Evolutionary conservation across 1,140 invertebrate species (phyloP).

Genomic region (Aethina tumida): DNA sequence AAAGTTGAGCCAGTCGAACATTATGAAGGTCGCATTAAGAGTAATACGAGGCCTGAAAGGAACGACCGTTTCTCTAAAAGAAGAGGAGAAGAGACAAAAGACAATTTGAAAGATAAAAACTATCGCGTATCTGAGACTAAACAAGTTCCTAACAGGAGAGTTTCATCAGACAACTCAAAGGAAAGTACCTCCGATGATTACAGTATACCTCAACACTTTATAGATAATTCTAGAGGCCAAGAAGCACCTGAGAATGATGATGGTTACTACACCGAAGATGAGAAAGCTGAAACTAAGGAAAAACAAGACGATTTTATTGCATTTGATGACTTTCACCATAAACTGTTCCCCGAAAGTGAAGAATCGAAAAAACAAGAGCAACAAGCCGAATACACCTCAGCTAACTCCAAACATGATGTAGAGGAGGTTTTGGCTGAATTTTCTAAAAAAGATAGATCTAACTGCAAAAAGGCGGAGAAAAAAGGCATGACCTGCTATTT

Average conservation of each 20-base stretch:
- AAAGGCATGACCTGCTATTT: slow-evolving; percentile 66
- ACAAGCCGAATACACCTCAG: slow-evolving; percentile 35
- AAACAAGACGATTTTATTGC: slow-evolving; percentile 8
- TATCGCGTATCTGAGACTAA: too few relatives aligned
- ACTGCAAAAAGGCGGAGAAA: slow-evolving; percentile 57
- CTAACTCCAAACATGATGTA: slow-evolving; percentile 49
- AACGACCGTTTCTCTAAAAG: too few relatives aligned
- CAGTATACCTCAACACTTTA: slow-evolving; percentile 1
- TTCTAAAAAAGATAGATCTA: slow-evolving; percentile 54
- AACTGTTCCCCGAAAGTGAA: slow-evolving; percentile 36
- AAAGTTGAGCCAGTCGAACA: slow-evolving; percentile 5
- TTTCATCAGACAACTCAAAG: too few relatives aligned
- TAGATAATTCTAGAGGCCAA: slow-evolving; percentile 1
- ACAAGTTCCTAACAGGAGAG: too few relatives aligned
- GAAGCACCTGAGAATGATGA: neutral
- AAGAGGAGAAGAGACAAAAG: slow-evolving; percentile 6
- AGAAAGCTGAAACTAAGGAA: slow-evolving; percentile 16
- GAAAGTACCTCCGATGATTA: slow-evolving; percentile 5
- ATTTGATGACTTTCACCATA: slow-evolving; percentile 36
- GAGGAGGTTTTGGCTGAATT: slow-evolving; percentile 59
- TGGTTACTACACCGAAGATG: slow-evolving; percentile 8
- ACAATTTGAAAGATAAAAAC: too few relatives aligned
- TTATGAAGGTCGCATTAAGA: too few relatives aligned
- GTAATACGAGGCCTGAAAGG: too few relatives aligned
- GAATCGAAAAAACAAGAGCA: slow-evolving; percentile 31